Conservation (phyloP, 2,888 invertebrate genomes). For the Microdon myrmicae region DNA sequence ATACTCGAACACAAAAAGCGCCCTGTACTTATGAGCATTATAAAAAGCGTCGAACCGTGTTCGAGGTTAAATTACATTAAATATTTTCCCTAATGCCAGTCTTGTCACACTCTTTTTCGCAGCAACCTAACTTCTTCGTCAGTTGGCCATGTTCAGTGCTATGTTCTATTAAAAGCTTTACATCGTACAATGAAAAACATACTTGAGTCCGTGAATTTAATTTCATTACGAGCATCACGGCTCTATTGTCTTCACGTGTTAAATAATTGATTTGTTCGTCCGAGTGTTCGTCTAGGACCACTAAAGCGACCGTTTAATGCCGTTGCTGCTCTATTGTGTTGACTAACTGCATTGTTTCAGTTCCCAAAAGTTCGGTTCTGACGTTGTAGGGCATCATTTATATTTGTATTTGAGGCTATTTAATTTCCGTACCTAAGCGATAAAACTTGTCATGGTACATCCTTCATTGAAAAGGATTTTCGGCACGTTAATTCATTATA, state of each 20-base stretch:
- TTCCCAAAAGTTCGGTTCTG: conserved; percentile 11
- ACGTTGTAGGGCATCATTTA: conserved; percentile 22
- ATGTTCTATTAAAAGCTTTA: no score
- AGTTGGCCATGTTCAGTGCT: no score
- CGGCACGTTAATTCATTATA: neutral
- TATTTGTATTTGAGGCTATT: conserved; percentile 11
- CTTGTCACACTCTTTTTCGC: no score
- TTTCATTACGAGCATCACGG: conserved; percentile 27
- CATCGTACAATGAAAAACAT: conserved; percentile 8
- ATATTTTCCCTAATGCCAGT: no score
- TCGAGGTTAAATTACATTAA: no score
- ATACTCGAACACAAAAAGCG: no score
- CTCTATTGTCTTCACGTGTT: conserved; percentile 26
- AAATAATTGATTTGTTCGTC: conserved; percentile 24
- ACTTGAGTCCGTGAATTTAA: conserved; percentile 23
- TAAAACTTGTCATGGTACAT: conserved; percentile 24
- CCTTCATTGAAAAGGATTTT: conserved; percentile 21
- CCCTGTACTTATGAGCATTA: no score
- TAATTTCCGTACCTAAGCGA: conserved; percentile 40
- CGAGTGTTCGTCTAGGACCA: neutral
- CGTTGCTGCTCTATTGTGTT: conserved; percentile 10
- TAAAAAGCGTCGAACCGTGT: no score
- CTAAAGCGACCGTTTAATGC: conserved; percentile 36
- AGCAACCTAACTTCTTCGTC: no score
- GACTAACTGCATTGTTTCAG: conserved; percentile 10